phyloP scores from a whole-genome alignment of 1,140 invertebrate genomes.

The Neodiprion lecontei region DNA sequence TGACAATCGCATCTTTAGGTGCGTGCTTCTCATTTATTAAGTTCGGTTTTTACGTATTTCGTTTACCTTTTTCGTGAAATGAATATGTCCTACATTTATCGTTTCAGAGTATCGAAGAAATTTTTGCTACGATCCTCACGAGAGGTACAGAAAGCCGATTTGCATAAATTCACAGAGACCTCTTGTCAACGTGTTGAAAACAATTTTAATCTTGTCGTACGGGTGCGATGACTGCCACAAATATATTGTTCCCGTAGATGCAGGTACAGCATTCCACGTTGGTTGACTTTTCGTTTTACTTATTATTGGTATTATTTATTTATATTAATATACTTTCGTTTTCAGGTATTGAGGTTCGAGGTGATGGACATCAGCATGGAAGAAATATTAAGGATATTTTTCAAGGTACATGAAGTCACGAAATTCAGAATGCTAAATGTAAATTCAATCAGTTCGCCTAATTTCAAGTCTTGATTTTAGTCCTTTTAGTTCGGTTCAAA shows the following conservation, averaged over 20 bases:
- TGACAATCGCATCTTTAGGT: background rate
- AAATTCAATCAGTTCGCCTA: background rate
- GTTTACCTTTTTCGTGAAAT: background rate
- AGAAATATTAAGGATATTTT: slow-evolving; percentile 1
- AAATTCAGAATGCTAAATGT: background rate
- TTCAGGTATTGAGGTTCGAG: background rate
- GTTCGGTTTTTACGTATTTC: background rate
- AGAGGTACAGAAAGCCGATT: background rate
- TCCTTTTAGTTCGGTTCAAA: background rate
- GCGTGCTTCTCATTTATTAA: background rate
- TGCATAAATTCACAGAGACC: background rate
- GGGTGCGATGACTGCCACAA: background rate
- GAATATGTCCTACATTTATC: background rate
- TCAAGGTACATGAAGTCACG: background rate
- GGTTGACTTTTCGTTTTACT: background rate
- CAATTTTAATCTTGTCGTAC: background rate
- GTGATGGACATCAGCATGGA: background rate
- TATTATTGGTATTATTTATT: background rate
- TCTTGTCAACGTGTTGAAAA: background rate
- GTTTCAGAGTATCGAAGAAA: background rate
- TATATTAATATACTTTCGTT: background rate
- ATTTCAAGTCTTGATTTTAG: background rate
- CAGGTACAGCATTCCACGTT: background rate
- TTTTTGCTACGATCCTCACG: background rate
- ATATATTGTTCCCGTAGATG: background rate